phyloP scores from a whole-genome alignment of 1,140 invertebrate genomes.

The Macrotrachela quadricornifera region DNA sequence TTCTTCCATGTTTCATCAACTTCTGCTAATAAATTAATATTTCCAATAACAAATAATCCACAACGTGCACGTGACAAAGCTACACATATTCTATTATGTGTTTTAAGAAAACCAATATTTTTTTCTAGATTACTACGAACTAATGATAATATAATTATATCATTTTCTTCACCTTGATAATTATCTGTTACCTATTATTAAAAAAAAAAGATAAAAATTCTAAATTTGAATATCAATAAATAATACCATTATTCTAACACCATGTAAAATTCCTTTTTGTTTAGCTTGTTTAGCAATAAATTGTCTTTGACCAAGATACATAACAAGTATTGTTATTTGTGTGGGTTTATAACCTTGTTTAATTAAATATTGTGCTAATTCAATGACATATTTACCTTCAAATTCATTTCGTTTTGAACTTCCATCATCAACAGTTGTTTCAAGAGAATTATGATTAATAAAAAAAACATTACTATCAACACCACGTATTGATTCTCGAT shows the following conservation, averaged over 20 bases:
- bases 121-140: constrained; percentile 47
- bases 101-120: constrained; percentile 52
- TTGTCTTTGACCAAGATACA: constrained; percentile 37
- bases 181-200: constrained; percentile 1
- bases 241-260: not conserved
- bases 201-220: too few relatives aligned
- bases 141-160: constrained; percentile 58
- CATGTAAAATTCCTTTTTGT: not conserved
- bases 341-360: constrained; percentile 20
- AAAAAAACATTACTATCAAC: constrained; percentile 24
- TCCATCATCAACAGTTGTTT: constrained; percentile 17
- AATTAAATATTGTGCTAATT: constrained; percentile 22
- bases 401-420: constrained; percentile 21
- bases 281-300: constrained; percentile 35
- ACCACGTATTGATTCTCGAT: constrained; percentile 20
- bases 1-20: constrained; percentile 24
- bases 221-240: too few relatives aligned
- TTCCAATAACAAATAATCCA: constrained; percentile 45
- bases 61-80: constrained; percentile 55
- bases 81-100: constrained; percentile 55
- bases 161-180: constrained; percentile 62
- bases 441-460: constrained; percentile 21
- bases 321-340: constrained; percentile 28
- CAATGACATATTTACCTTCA: constrained; percentile 22
- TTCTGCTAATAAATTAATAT: constrained; percentile 38